Base-by-base conservation (phyloP, 2,797 vertebrate species). In the Myiotriccus ornatus region DNA sequence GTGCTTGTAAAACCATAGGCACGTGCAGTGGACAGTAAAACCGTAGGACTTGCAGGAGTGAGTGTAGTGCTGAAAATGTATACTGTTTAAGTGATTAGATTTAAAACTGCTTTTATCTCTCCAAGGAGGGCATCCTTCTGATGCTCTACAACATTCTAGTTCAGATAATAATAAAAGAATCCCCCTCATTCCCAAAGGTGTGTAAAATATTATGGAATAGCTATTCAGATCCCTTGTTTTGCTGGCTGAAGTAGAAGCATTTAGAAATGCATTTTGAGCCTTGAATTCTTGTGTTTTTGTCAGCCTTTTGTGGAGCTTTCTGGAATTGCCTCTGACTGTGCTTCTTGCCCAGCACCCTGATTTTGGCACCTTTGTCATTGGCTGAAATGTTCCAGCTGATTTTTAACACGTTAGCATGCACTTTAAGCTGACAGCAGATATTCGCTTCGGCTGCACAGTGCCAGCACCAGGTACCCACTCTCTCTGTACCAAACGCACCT, bases 401-500 rank as follows among this genome's bases (percentile, higher is more conserved):
- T 87, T 94, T 90, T 91, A 75, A 85, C 47, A 67, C n/a, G 44
- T 81, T 50, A 59, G 39, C n/a, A 24, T 39, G 74, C 81, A 27
- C 73, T 89, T 86, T 76, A 71, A 44, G 50, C 65, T 78, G 71
- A 67, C 53, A 77, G 37, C 35, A 83, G 76, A 34, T 65, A 75
- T 5, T 87, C 28, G 10, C 46, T 93, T 75, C 1, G 28, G 59
- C 76, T 56, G 37, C 19, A 6, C 16, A 25, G 28, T 89, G 87
- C 94, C 89, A 81, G 68, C 86, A 90, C 67, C 78, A 89, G 81
- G 56, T 70, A 91, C 68, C 59, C 27, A 7, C 81, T 92, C 41
- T 69, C 30, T 94, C 63, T 81, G 46, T 93, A 88, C 70, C 57
- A 64, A 84, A 55, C 89, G 84, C 82, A 93, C 87, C 89, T 93